Evolutionary conservation across 2,113 vertebrate genomes (phyloP), one percentile per base, ranked within the genome.

Genomic region (Pyxicephalus adspersus): DNA sequence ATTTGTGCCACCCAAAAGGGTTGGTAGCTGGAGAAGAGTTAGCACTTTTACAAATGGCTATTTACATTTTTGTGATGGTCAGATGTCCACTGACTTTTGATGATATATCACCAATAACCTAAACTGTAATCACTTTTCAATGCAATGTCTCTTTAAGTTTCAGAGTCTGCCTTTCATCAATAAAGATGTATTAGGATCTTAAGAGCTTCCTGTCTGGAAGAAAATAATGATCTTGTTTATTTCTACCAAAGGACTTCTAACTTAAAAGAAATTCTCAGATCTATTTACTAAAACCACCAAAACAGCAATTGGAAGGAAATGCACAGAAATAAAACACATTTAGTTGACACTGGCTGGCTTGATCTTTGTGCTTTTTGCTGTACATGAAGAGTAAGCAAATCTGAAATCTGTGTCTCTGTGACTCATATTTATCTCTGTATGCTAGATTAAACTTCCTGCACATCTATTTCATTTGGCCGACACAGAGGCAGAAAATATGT

Each of bases 201-300:
- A 57, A 73, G 11, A 73, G 70, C 70, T 58, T 73, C 70, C 70
- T 73, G 68, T 55, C 52, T 58, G 19, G 9, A 20, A 13, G 5
- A 54, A 73, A 7, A 58, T 28, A 58, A 31, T 19, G 8, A 29
- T 34, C 70, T 52, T 54, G 3, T 52, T 58, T 20, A 31, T 57
- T 58, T 58, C 26, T 55, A 11, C 9, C 68, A 54, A 20, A 72
- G 26, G 67, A 71, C 23, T 25, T 19, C 45, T 0, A 34, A 31
- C 20, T 19, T 54, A 28, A 31, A 72, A 73, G 9, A n/a, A 73
- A 57, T 28, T 57, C 70, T 57, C 70, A 16, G 52, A 73, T 73
- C 70, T 57, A 73, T 73, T 57, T 73, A 73, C 57, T 22, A 52
- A 73, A 34, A 73, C 26, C 70, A 31, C n/a, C 52, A 55, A 72